Evolutionary conservation across 2,888 invertebrate species (phyloP).

Genomic region (Yponomeuta sedellus): DNA sequence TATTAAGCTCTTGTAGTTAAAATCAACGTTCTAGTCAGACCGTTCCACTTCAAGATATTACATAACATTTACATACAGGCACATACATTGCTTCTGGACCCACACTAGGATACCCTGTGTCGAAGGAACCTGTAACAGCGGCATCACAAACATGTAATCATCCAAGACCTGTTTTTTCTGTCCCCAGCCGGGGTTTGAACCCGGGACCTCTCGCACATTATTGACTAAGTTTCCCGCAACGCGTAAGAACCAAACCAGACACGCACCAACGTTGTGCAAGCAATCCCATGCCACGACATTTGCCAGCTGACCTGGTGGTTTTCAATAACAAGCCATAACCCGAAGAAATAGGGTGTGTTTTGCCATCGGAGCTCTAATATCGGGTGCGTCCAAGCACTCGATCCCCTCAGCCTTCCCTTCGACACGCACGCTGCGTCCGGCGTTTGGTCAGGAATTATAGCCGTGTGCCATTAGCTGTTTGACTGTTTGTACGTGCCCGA

Average conservation of each 20-base stretch:
- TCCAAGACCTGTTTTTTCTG: no score
- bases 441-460: conserved; percentile 62
- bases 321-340: background rate
- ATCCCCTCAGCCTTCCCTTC: conserved; percentile 31
- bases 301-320: background rate
- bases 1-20: no score
- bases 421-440: conserved; percentile 58
- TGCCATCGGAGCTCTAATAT: background rate
- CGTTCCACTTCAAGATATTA: no score
- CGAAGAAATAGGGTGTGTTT: background rate
- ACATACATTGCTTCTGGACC: no score
- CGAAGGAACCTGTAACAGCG: no score
- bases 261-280: conserved; percentile 4
- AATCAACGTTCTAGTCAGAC: no score
- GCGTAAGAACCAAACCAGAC: background rate
- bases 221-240: background rate
- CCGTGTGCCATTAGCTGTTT: conserved; percentile 66
- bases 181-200: no score
- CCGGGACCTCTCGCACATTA: no score
- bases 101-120: no score
- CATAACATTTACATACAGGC: no score
- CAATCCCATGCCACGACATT: background rate
- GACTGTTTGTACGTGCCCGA: conserved; percentile 20
- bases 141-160: no score
- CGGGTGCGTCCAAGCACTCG: conserved; percentile 24